These are phyloP conservation scores for Coremacera marginata DNA, from an alignment of 2,888 invertebrate genomes.

Conservation along the genomic window DNA sequence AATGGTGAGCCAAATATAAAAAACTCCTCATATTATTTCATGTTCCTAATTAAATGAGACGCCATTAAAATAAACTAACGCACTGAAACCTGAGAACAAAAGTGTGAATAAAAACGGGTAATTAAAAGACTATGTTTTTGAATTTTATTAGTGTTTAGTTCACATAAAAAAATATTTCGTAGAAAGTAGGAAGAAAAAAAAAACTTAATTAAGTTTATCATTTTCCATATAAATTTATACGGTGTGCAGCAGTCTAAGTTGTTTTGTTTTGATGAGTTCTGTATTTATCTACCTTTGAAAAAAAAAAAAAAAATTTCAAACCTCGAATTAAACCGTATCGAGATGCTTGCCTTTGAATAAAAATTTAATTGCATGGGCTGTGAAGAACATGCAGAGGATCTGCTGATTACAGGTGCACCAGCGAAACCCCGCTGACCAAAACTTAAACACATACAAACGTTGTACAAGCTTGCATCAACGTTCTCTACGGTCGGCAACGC, in stretches of 20 bases:
- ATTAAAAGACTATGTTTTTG: conserved; percentile 12
- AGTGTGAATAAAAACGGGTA: conserved; percentile 15
- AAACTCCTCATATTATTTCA: conserved; percentile 1
- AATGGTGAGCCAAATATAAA: neutral
- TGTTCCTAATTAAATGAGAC: conserved; percentile 21
- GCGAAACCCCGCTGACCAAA: no score
- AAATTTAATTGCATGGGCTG: conserved; percentile 17
- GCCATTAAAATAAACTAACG: neutral
- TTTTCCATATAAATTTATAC: neutral
- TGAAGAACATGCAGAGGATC: neutral
- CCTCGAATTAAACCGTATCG: conserved; percentile 17
- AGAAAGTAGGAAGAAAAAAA: neutral
- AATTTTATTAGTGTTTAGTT: neutral
- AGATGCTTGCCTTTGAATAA: neutral
- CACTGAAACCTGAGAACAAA: neutral
- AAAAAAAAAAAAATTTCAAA: neutral
- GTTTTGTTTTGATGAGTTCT: neutral
- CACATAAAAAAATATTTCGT: neutral
- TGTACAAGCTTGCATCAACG: neutral
- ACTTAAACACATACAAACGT: no score
- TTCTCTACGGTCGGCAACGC: conserved; percentile 4
- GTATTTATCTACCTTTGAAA: neutral
- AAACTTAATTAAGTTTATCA: conserved; percentile 1
- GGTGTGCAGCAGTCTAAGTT: neutral
- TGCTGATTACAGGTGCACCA: conserved; percentile 24